Conservation (phyloP, 2,888 invertebrate species). For the Sturmia bella region DNA sequence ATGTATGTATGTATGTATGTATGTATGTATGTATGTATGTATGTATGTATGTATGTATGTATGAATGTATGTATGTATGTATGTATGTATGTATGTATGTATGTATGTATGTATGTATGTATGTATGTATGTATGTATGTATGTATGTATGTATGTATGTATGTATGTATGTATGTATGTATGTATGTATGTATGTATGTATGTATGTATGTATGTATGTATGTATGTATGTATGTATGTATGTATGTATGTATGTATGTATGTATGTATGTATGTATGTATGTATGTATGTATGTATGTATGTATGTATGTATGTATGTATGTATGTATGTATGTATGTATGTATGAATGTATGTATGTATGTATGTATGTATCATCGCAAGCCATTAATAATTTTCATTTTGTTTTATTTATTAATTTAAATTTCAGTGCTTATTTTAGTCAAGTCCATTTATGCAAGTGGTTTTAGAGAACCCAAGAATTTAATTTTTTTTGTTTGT, state of each 20-base stretch:
- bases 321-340: neutral
- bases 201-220: neutral
- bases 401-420: slow-evolving; percentile 37
- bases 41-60: neutral
- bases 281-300: neutral
- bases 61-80: no score
- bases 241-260: neutral
- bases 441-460: slow-evolving; percentile 54
- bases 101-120: neutral
- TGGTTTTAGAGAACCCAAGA: slow-evolving; percentile 3
- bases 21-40: neutral
- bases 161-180: neutral
- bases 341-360: no score
- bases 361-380: neutral
- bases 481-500: slow-evolving; percentile 14
- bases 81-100: neutral
- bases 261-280: neutral
- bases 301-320: neutral
- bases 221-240: neutral
- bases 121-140: neutral
- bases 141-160: neutral
- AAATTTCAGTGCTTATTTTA: slow-evolving; percentile 60
- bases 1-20: neutral
- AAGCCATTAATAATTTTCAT: neutral
- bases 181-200: neutral